Percentiles rank a stretch among this genome's conserved stretches.
These are phyloP conservation scores for Fratercula arctica DNA, from an alignment of 2,797 vertebrate genomes.

Conservation along the genomic window DNA sequence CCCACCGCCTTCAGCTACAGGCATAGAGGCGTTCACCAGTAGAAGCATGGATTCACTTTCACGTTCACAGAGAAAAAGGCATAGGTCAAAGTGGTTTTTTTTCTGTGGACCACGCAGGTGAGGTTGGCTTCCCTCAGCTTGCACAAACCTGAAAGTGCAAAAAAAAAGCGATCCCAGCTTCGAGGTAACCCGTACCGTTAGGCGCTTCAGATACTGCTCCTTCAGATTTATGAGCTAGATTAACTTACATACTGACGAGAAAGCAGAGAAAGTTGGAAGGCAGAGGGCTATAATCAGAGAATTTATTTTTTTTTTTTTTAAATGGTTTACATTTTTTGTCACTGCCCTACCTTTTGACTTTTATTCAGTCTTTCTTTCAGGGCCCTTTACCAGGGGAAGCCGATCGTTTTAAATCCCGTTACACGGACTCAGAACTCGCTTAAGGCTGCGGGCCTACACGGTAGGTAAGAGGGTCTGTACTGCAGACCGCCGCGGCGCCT, in stretches of 20 bases:
- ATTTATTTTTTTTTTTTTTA: not conserved
- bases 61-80: not conserved
- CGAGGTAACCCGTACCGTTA: fast-evolving
- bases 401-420: fast-evolving
- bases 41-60: not conserved
- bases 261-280: not conserved
- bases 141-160: not conserved
- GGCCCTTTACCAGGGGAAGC: not conserved
- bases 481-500: not conserved
- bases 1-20: not conserved
- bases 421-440: too few species aligned
- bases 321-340: not conserved
- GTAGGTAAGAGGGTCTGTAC: fast-evolving
- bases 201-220: not conserved
- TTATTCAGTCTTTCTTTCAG: fast-evolving
- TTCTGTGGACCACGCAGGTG: not conserved
- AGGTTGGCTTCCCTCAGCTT: not conserved
- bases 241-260: not conserved
- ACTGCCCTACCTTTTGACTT: not conserved
- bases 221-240: fast-evolving
- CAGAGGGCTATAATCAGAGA: not conserved
- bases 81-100: fast-evolving
- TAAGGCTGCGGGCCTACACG: fast-evolving
- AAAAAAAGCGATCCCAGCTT: not conserved
- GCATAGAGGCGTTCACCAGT: not conserved